Evolutionary conservation across 1,140 invertebrate species (phyloP).

Genomic region (Hyposmocoma kahamanoa): DNA sequence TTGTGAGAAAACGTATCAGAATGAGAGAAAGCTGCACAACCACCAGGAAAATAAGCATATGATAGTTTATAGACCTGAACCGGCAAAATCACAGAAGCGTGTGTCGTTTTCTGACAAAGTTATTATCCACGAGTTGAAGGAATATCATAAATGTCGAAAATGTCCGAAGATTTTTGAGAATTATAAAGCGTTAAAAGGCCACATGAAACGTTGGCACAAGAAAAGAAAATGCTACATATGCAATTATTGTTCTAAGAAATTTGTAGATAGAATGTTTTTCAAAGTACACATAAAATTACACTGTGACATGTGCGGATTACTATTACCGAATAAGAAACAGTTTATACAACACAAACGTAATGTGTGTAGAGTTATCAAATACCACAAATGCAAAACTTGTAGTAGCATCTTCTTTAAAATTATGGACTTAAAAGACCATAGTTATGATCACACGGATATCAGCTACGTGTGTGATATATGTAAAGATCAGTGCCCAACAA

Average conservation of each 20-base stretch:
- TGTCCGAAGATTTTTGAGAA: conserved; percentile 49
- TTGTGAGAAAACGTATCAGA: conserved; percentile 39
- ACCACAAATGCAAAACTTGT: conserved; percentile 44
- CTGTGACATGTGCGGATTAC: conserved; percentile 39
- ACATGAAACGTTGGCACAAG: conserved; percentile 49
- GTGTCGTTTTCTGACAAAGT: conserved; percentile 56
- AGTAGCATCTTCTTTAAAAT: conserved; percentile 32
- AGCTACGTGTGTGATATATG: conserved; percentile 52
- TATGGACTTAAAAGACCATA: conserved; percentile 57
- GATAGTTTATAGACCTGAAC: conserved; percentile 33
- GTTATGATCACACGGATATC: conserved; percentile 36
- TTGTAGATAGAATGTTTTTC: conserved; percentile 52
- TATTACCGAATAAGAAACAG: conserved; percentile 31
- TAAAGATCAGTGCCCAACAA: conserved; percentile 45
- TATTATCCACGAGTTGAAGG: conserved; percentile 45
- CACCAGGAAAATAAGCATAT: conserved; percentile 52
- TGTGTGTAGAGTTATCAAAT: conserved; percentile 33
- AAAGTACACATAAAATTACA: conserved; percentile 60
- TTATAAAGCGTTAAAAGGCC: conserved; percentile 37
- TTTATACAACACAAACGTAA: conserved; percentile 36
- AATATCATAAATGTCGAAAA: conserved; percentile 54
- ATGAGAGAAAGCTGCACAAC: conserved; percentile 38
- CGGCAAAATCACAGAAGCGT: conserved; percentile 37
- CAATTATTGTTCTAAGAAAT: conserved; percentile 50
- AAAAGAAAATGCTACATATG: conserved; percentile 60